Percentiles rank a stretch among this genome's conserved stretches.
These are phyloP conservation scores for Drosophila mercatorum DNA, from an alignment of 2,888 invertebrate species.

Conservation along the genomic window DNA sequence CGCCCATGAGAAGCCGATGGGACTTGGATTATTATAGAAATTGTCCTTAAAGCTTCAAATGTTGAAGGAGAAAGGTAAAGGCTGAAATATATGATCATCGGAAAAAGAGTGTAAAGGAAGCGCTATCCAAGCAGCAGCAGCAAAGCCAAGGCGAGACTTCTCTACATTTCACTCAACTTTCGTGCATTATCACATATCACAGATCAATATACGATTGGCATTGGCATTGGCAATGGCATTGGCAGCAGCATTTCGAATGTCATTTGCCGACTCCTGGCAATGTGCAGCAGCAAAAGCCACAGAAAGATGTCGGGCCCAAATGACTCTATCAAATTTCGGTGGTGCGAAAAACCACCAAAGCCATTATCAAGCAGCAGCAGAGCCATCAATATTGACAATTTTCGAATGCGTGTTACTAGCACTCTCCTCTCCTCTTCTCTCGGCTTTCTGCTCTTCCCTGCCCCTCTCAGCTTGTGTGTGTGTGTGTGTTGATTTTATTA, in stretches of 20 bases:
- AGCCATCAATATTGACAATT: conserved; percentile 51
- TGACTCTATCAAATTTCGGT: conserved; percentile 62
- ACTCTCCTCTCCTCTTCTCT: too few relatives aligned
- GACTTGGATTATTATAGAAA: not conserved
- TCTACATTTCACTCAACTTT: too few relatives aligned
- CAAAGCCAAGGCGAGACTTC: too few relatives aligned
- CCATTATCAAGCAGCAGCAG: conserved; percentile 30
- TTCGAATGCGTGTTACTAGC: conserved; percentile 19
- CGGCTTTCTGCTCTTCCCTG: not conserved
- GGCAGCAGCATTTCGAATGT: not conserved
- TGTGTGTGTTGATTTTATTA: conserved; percentile 66
- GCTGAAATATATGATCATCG: too few relatives aligned
- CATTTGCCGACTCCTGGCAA: not conserved
- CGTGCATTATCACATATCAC: not conserved
- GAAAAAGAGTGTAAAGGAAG: too few relatives aligned
- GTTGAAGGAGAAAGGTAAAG: not conserved
- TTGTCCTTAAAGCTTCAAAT: not conserved
- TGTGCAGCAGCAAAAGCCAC: not conserved
- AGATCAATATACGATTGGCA: not conserved
- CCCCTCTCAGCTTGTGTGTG: conserved; percentile 33
- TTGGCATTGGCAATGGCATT: not conserved
- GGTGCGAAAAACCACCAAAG: conserved; percentile 27
- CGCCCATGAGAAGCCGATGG: not conserved
- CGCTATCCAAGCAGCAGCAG: too few relatives aligned
- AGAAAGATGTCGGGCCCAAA: conserved; percentile 48